phyloP scores from a whole-genome alignment of 2,113 vertebrate genomes.

The Pantherophis guttatus region DNA sequence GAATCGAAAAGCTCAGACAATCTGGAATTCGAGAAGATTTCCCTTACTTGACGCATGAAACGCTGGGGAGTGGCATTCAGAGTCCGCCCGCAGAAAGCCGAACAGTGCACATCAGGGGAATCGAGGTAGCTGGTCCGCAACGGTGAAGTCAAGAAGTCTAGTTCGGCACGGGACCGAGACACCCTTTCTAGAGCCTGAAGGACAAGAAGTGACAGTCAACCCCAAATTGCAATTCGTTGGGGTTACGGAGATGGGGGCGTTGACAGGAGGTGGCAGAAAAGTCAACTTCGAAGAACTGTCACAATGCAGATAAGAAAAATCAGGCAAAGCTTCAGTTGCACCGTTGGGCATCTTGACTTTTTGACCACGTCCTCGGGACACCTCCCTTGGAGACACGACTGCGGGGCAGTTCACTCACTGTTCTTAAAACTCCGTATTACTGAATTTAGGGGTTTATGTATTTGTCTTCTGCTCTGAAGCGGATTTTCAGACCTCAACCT shows the following conservation, averaged over 20 bases:
- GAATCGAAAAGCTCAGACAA: neutral
- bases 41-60: slow-evolving; percentile 72
- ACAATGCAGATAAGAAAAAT: neutral
- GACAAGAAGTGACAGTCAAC: slow-evolving; percentile 33
- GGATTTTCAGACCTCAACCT: neutral
- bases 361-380: neutral
- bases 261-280: neutral
- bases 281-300: neutral
- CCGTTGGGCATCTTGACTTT: neutral
- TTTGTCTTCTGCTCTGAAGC: neutral
- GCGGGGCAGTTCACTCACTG: neutral
- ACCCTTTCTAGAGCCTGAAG: slow-evolving; percentile 76
- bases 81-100: slow-evolving; percentile 54
- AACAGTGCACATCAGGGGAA: slow-evolving; percentile 53
- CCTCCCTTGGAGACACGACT: neutral
- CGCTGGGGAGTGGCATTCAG: slow-evolving; percentile 67
- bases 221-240: neutral
- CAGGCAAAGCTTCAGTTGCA: neutral
- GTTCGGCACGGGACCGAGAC: slow-evolving; percentile 48
- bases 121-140: slow-evolving; percentile 56
- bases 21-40: too few species aligned
- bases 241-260: neutral
- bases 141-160: slow-evolving; percentile 60
- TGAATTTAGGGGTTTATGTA: neutral
- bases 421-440: neutral